phyloP scores from a whole-genome alignment of 1,140 invertebrate species.

The Galendromus occidentalis region DNA sequence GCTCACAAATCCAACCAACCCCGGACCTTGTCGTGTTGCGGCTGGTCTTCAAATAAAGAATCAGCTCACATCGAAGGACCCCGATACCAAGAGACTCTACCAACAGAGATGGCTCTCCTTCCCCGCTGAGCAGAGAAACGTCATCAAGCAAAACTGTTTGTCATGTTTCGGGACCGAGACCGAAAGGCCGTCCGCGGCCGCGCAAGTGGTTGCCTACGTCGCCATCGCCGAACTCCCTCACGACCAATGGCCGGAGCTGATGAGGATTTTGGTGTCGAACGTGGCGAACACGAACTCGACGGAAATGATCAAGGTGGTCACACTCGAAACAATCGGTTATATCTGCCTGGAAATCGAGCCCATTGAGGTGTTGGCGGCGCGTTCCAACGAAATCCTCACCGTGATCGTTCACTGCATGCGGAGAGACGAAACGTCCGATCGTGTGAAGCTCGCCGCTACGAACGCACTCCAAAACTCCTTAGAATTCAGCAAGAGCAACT shows the following conservation, averaged over 20 bases:
- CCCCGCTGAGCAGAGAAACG: constrained; percentile 57
- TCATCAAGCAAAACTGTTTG: constrained; percentile 90
- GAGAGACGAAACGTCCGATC: constrained; percentile 52
- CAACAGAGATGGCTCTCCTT: constrained; percentile 79
- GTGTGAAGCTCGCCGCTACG: constrained; percentile 80
- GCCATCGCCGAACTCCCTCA: constrained; percentile 84
- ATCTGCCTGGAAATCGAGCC: constrained; percentile 66
- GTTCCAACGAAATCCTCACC: constrained; percentile 90
- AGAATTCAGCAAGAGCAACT: constrained; percentile 96
- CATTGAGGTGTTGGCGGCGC: constrained; percentile 55
- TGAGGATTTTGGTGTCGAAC: constrained; percentile 64
- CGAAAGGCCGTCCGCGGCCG: constrained; percentile 77
- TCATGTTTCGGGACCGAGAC: constrained; percentile 84
- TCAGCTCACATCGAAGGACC: constrained; percentile 88
- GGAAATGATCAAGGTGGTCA: constrained; percentile 69
- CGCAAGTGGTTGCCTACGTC: constrained; percentile 95
- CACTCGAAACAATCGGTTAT: constrained; percentile 85
- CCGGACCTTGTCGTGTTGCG: constrained; percentile 82
- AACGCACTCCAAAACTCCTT: constrained; percentile 91
- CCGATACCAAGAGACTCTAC: constrained; percentile 51
- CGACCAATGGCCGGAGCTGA: constrained; percentile 50
- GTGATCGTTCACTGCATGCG: constrained; percentile 98
- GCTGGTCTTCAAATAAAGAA: constrained; percentile 97
- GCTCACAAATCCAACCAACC: constrained; percentile 64
- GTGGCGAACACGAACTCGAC: constrained; percentile 56